Conservation (phyloP, 2,113 vertebrate species). For the Nothoprocta pentlandii region DNA sequence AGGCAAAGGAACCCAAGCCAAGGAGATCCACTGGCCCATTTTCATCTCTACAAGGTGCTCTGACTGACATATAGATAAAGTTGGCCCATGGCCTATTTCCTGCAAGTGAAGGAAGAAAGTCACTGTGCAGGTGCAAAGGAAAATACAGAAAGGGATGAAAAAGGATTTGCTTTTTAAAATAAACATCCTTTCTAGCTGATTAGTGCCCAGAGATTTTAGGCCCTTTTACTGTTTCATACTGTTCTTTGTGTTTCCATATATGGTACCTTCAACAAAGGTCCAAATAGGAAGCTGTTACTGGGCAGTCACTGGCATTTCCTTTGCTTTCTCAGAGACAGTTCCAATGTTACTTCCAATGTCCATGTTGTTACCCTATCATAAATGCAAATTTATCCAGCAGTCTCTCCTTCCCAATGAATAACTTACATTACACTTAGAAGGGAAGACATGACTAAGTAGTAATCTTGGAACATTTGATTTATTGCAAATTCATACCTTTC, state of each 20-base stretch:
- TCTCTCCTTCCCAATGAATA: neutral
- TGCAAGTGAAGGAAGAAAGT: neutral
- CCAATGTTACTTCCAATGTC: neutral
- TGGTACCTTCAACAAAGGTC: neutral
- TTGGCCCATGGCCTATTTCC: neutral
- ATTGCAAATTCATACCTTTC: slow-evolving; percentile 26
- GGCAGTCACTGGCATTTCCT: neutral
- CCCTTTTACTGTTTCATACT: neutral
- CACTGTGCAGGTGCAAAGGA: neutral
- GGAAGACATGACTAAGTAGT: slow-evolving; percentile 21
- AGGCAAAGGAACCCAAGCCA: neutral
- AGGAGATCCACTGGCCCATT: neutral
- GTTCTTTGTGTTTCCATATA: neutral
- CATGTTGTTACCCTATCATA: neutral
- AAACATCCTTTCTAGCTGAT: neutral
- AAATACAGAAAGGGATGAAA: accelerated
- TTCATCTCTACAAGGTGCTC: neutral
- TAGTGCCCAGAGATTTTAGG: neutral
- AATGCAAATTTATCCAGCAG: neutral
- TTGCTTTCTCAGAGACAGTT: neutral
- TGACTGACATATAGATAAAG: neutral
- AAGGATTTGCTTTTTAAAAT: neutral
- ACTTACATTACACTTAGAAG: neutral
- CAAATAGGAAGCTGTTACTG: neutral
- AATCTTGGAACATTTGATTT: slow-evolving; percentile 42